A percentile compares a stretch with the other conserved stretches of the same genome.
Evolutionary conservation across 1,140 invertebrate genomes (phyloP).

Genomic region (Streblospio benedicti): DNA sequence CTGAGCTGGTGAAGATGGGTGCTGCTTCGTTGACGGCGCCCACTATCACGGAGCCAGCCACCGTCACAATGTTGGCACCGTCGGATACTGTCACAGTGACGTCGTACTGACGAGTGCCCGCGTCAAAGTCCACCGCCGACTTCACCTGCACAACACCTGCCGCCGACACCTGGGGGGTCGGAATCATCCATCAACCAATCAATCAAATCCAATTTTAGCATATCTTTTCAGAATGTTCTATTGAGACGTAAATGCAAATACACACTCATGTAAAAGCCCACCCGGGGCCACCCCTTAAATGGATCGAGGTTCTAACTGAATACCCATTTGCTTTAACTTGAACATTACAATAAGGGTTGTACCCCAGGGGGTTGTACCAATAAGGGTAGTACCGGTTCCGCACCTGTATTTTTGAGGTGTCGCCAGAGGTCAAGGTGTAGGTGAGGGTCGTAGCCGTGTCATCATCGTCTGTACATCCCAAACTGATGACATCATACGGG

Average conservation of each 20-base stretch:
- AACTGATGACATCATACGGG: neutral
- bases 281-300: neutral
- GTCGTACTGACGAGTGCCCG: conserved; percentile 20
- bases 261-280: neutral
- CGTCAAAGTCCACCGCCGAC: conserved; percentile 24
- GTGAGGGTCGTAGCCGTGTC: neutral
- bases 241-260: too few relatives aligned
- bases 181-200: too few relatives aligned
- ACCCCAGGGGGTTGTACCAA: too few relatives aligned
- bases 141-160: conserved; percentile 9
- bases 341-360: too few relatives aligned
- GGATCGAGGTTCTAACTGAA: too few relatives aligned
- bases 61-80: conserved; percentile 16
- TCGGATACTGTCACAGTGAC: conserved; percentile 27
- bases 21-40: conserved; percentile 16
- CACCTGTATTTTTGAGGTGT: too few relatives aligned
- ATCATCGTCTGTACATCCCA: neutral
- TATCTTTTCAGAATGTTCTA: too few relatives aligned
- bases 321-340: too few relatives aligned
- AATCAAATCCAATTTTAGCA: too few relatives aligned
- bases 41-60: conserved; percentile 20
- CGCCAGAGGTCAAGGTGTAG: neutral
- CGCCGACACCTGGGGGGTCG: neutral
- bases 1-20: conserved; percentile 21
- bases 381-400: too few relatives aligned